Conservation (phyloP, 2,797 vertebrate species). For the Takifugu ocellatus region DNA sequence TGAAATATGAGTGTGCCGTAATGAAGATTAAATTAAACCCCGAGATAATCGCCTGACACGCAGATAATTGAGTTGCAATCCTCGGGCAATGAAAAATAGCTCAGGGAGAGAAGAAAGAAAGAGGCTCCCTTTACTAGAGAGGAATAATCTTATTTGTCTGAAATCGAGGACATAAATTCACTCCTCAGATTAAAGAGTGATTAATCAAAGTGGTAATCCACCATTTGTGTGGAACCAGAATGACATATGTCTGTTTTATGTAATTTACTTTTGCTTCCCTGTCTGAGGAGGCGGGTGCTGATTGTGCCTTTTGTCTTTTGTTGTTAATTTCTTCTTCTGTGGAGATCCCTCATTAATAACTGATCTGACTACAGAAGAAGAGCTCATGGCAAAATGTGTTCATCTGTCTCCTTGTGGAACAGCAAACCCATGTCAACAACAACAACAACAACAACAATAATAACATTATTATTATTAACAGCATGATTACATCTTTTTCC, state of each 20-base stretch:
- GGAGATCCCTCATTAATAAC: conserved; percentile 61
- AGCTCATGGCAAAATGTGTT: conserved; percentile 65
- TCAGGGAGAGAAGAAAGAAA: conserved; percentile 65
- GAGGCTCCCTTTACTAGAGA: conserved; percentile 67
- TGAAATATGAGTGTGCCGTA: conserved; percentile 90
- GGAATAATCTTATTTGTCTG: conserved; percentile 74
- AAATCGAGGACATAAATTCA: conserved; percentile 75
- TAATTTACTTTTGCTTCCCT: conserved; percentile 66
- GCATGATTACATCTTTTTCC: background rate
- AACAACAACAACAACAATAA: too few relatives aligned
- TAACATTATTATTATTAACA: background rate
- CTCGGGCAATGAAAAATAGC: conserved; percentile 76
- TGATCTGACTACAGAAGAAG: conserved; percentile 56
- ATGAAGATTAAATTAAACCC: conserved; percentile 93
- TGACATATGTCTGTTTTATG: conserved; percentile 76
- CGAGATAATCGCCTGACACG: conserved; percentile 89
- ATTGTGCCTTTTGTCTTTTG: conserved; percentile 27
- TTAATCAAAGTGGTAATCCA: conserved; percentile 84
- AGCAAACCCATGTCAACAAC: too few relatives aligned
- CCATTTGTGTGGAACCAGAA: conserved; percentile 74
- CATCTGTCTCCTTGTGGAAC: conserved; percentile 23
- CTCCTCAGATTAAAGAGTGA: conserved; percentile 79
- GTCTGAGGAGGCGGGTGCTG: conserved; percentile 16
- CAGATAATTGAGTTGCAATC: conserved; percentile 92
- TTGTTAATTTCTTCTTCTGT: conserved; percentile 2